phyloP scores from a whole-genome alignment of 1,140 invertebrate genomes.

The Acarapis woodi region DNA sequence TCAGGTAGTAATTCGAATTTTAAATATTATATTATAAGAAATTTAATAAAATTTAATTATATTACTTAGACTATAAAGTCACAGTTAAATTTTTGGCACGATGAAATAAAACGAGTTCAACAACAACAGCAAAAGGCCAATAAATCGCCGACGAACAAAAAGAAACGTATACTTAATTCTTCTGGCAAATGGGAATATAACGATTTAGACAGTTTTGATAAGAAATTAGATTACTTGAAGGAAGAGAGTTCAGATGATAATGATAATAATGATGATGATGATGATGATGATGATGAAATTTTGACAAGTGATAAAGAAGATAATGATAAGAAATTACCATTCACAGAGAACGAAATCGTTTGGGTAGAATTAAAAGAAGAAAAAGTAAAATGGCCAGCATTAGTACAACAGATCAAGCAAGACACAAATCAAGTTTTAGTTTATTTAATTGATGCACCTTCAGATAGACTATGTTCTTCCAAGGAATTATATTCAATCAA shows the following conservation, averaged over 20 bases:
- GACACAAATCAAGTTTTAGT: neutral
- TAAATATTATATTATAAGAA: too few relatives aligned
- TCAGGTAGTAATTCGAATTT: neutral
- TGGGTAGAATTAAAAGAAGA: slow-evolving; percentile 5
- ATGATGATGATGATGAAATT: neutral
- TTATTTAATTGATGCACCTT: slow-evolving; percentile 4
- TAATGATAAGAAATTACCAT: slow-evolving; percentile 3
- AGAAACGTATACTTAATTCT: too few relatives aligned
- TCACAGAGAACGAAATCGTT: slow-evolving; percentile 7
- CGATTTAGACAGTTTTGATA: too few relatives aligned
- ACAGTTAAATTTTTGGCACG: too few relatives aligned
- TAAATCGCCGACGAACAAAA: too few relatives aligned
- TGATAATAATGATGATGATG: neutral
- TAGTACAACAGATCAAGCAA: slow-evolving; percentile 4
- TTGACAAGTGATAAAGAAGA: neutral
- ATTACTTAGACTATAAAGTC: too few relatives aligned
- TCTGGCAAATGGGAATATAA: too few relatives aligned
- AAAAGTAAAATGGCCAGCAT: slow-evolving; percentile 7
- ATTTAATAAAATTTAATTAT: too few relatives aligned
- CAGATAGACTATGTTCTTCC: neutral
- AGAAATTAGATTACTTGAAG: neutral
- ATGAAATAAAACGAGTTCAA: too few relatives aligned
- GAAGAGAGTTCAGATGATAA: neutral
- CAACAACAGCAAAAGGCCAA: too few relatives aligned
- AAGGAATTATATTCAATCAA: slow-evolving; percentile 2